Evolutionary conservation across 2,113 vertebrate species (phyloP), one percentile per base, ranked within the genome.

Genomic region (Candoia aspera): DNA sequence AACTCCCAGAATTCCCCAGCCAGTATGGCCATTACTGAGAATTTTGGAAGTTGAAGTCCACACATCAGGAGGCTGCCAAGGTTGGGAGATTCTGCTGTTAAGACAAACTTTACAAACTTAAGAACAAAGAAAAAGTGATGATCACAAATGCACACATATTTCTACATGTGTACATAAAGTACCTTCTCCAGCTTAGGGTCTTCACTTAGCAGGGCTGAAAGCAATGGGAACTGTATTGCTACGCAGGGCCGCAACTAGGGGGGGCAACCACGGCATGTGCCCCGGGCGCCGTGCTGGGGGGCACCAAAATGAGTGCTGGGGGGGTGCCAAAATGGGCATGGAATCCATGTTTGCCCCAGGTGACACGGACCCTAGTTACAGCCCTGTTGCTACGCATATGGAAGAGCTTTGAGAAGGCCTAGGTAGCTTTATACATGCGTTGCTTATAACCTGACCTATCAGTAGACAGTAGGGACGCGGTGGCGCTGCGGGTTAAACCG

Each of bases 361-460:
- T n/a, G n/a, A n/a, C n/a, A n/a, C n/a, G n/a, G n/a, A n/a, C n/a
- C n/a, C n/a, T n/a, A n/a, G n/a, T n/a, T n/a, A n/a, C n/a, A n/a
- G n/a, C n/a, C n/a, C n/a, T n/a, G n/a, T 79, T 37, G 6, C 37
- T 37, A 37, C 37, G 33, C 15, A 37, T 2, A 8, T 19, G n/a
- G 33, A 79, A 79, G 6, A 79, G 33, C 37, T 49, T 79, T 79
- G 68, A 79, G 15, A 79, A 79, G n/a, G 68, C 37, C 37, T 91
- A 93, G 46, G 49, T 87, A 86, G 88, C 94, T 92, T 85, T 2
- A 1, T 92, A 89, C 60, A 60, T 54, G 54, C 53, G 60, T 60
- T 89, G 73, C 95, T 91, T 96, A 95, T 89, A 95, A 96, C 87
- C 54, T 46, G 91, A 94, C 88, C 91, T 94, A 68, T 4, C 59